These are phyloP conservation scores for Galbula dea DNA, from an alignment of 2,113 vertebrate genomes.

Conservation along the genomic window DNA sequence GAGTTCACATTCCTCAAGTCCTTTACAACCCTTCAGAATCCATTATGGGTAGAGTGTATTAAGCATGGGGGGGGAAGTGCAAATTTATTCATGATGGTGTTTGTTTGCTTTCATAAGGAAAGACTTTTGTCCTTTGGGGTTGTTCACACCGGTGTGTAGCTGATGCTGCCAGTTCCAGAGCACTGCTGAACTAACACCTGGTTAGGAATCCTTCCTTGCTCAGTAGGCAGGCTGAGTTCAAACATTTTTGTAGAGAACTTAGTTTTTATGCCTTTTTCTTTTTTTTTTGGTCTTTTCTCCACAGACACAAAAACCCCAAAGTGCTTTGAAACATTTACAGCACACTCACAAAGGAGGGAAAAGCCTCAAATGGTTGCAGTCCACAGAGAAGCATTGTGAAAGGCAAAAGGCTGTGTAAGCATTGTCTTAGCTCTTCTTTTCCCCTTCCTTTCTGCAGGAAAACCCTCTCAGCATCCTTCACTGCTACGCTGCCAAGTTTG, in stretches of 20 bases:
- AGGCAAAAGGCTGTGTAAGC: not conserved
- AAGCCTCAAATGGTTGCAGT: not conserved
- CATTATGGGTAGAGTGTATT: not conserved
- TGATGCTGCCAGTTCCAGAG: not conserved
- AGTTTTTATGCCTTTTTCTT: not conserved
- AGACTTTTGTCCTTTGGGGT: not conserved
- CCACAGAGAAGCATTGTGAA: not conserved
- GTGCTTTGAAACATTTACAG: not conserved
- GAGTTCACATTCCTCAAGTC: not conserved
- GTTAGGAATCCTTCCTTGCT: not conserved
- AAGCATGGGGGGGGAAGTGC: not conserved
- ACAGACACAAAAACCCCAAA: not conserved
- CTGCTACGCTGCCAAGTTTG: not conserved
- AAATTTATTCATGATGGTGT: not conserved
- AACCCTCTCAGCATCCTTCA: not conserved
- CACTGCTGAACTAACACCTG: not conserved
- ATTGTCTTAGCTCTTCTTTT: not conserved
- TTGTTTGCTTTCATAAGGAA: not conserved
- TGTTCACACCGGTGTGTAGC: not conserved
- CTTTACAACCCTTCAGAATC: not conserved
- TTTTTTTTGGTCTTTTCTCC: fast-evolving
- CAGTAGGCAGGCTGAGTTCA: not conserved
- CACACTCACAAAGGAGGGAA: not conserved
- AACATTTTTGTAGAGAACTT: not conserved
- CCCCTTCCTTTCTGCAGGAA: not conserved